Evolutionary conservation across 2,797 vertebrate species (phyloP).

Genomic region (Amazona finschi): DNA sequence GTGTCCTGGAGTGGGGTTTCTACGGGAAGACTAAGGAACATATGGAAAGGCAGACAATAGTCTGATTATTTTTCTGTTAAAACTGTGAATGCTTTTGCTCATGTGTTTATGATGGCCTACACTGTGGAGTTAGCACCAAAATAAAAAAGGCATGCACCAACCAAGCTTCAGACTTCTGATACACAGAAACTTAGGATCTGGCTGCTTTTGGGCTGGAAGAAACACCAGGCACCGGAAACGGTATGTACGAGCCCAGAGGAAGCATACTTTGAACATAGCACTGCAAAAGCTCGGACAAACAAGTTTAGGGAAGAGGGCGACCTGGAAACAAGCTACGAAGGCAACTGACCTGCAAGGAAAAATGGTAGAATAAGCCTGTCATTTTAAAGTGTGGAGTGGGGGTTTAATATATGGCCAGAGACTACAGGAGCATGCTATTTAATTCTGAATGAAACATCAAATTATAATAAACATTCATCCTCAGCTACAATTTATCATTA

Average conservation of each 20-base stretch:
- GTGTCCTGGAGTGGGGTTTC: conserved; percentile 12
- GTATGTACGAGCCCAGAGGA: accelerated
- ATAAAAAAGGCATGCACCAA: not conserved
- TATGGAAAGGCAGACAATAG: conserved; percentile 11
- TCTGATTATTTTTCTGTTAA: conserved; percentile 25
- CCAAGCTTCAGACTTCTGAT: not conserved
- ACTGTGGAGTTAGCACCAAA: not conserved
- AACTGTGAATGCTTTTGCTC: not conserved
- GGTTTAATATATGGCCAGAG: not conserved
- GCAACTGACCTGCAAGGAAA: not conserved
- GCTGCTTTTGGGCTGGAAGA: not conserved
- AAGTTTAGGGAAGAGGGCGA: not conserved
- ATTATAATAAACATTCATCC: conserved; percentile 45
- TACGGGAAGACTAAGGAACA: not conserved
- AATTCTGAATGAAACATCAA: conserved; percentile 61
- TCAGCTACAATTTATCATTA: conserved; percentile 26
- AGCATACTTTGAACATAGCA: not conserved
- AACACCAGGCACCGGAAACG: not conserved
- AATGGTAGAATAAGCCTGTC: not conserved
- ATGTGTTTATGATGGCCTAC: not conserved
- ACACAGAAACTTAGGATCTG: not conserved
- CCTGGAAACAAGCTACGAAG: not conserved
- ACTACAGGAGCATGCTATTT: not conserved
- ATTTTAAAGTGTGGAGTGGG: not conserved
- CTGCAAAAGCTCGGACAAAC: not conserved